Evolutionary conservation across 1,140 invertebrate genomes (phyloP).

Genomic region (Anadara kagoshimensis): DNA sequence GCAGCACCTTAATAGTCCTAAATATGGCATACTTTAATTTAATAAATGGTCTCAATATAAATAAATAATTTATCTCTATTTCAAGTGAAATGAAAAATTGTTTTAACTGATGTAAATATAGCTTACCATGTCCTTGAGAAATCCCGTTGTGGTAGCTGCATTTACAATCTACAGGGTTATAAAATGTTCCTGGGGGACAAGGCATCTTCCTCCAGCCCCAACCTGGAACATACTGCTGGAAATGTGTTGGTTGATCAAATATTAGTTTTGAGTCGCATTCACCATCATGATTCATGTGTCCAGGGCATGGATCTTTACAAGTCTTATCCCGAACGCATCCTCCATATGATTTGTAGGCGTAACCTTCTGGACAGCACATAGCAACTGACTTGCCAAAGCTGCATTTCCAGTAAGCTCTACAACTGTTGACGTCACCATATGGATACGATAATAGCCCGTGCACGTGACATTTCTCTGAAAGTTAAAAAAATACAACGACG

Average conservation of each 20-base stretch:
- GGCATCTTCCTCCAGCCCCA: slow-evolving; percentile 17
- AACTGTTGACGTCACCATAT: slow-evolving; percentile 11
- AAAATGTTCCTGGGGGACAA: slow-evolving; percentile 7
- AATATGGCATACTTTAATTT: too few species aligned
- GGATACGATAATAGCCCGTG: slow-evolving; percentile 28
- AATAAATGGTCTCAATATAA: too few species aligned
- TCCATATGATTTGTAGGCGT: slow-evolving; percentile 26
- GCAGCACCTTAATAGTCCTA: too few species aligned
- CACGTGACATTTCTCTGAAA: slow-evolving; percentile 32
- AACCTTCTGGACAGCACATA: slow-evolving; percentile 35
- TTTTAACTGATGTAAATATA: neutral
- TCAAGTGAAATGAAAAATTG: neutral
- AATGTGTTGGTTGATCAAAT: slow-evolving; percentile 12
- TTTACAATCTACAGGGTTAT: slow-evolving; percentile 5
- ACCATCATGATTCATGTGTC: slow-evolving; percentile 3
- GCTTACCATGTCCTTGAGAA: neutral
- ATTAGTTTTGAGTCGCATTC: slow-evolving; percentile 27
- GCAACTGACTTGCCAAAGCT: slow-evolving; percentile 31
- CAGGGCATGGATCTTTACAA: slow-evolving; percentile 24
- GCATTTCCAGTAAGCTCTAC: slow-evolving; percentile 37
- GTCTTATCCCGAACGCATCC: slow-evolving; percentile 12
- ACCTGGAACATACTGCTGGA: slow-evolving; percentile 5
- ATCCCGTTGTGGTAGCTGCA: slow-evolving; percentile 13
- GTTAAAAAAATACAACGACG: neutral
- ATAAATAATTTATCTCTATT: too few species aligned